Evolutionary conservation across 2,888 invertebrate species (phyloP).

Genomic region (Mycalesis mineus): DNA sequence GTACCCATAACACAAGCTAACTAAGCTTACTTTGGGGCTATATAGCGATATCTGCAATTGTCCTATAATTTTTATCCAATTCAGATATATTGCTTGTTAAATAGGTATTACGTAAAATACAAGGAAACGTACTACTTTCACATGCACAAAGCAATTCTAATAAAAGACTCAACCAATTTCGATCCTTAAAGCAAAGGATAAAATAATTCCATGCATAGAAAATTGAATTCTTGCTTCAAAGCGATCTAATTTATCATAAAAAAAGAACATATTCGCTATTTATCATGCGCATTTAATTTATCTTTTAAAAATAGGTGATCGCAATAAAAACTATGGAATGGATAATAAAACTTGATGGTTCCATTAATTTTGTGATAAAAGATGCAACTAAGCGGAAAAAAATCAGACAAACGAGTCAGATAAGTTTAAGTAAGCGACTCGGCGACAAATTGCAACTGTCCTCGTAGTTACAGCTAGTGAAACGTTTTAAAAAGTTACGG

Average conservation of each 20-base stretch:
- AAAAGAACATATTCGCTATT: slow-evolving; percentile 6
- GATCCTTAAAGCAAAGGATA: slow-evolving; percentile 16
- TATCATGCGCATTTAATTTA: neutral
- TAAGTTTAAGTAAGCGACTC: slow-evolving; percentile 42
- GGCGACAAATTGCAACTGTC: slow-evolving; percentile 36
- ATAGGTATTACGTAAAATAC: no score
- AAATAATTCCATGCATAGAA: slow-evolving; percentile 22
- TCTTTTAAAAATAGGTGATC: neutral
- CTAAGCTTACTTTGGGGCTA: no score
- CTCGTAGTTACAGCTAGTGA: slow-evolving; percentile 7
- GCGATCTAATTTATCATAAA: slow-evolving; percentile 12
- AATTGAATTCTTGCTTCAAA: slow-evolving; percentile 23
- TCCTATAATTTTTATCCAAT: no score
- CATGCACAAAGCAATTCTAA: neutral
- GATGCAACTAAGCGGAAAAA: slow-evolving; percentile 27
- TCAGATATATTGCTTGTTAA: no score
- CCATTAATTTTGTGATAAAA: slow-evolving; percentile 10
- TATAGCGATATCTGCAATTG: no score
- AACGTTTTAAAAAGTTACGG: slow-evolving; percentile 22
- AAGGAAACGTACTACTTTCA: no score
- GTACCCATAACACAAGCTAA: no score
- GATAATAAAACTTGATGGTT: slow-evolving; percentile 7
- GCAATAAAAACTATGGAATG: neutral
- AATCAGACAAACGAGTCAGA: slow-evolving; percentile 37
- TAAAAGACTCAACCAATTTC: slow-evolving; percentile 18